phyloP scores from a whole-genome alignment of 2,888 invertebrate genomes.

The Lycaena phlaeas region DNA sequence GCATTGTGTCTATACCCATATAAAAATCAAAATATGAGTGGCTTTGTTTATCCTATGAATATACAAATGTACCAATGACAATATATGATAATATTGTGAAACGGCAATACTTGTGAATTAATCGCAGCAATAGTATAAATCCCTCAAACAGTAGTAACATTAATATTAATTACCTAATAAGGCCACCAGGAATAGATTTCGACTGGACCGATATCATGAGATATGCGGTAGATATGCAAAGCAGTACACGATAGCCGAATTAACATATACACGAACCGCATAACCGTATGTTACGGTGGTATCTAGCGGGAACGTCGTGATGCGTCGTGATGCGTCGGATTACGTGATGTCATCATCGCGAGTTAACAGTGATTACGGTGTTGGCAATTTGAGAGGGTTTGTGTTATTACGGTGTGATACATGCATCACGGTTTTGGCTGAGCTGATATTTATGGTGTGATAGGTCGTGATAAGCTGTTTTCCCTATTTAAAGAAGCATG shows the following conservation, averaged over 20 bases:
- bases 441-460: too few species aligned
- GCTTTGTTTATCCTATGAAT: too few species aligned
- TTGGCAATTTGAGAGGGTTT: too few species aligned
- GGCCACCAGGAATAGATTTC: constrained; percentile 23
- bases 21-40: too few species aligned
- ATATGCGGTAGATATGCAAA: constrained; percentile 59
- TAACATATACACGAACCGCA: constrained; percentile 30
- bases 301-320: constrained; percentile 12
- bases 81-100: too few species aligned
- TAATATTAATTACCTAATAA: constrained; percentile 24
- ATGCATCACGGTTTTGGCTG: too few species aligned
- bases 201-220: constrained; percentile 35
- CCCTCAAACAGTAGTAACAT: constrained; percentile 6
- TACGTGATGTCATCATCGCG: background rate
- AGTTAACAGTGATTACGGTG: background rate
- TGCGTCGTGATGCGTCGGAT: background rate
- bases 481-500: too few species aligned
- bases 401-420: too few species aligned
- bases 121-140: background rate
- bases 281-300: constrained; percentile 25
- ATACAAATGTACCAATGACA: too few species aligned
- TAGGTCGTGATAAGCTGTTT: too few species aligned
- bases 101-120: too few species aligned
- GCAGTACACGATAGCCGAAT: constrained; percentile 31
- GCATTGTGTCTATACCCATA: too few species aligned